Percentiles rank a stretch among this genome's conserved stretches.
phyloP scores from a whole-genome alignment of 2,113 vertebrate genomes.

The Pachypanchax playfairii region DNA sequence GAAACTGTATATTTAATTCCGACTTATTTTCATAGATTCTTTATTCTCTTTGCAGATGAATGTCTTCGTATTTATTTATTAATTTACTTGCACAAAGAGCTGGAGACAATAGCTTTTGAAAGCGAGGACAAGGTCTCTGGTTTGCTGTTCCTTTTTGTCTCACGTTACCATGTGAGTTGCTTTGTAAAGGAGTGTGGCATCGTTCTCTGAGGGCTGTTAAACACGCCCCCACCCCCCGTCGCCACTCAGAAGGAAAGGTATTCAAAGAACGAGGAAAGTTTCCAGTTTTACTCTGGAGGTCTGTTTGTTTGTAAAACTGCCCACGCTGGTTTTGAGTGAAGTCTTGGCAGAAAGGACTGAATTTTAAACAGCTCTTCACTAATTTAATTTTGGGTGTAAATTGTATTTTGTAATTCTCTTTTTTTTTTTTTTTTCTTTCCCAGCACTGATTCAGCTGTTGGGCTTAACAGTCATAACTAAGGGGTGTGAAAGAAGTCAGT shows the following conservation, averaged over 20 bases:
- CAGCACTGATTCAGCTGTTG: not conserved
- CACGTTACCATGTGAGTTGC: constrained; percentile 52
- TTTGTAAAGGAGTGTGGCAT: constrained; percentile 49
- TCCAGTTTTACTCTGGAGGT: constrained; percentile 43
- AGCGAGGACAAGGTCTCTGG: constrained; percentile 35
- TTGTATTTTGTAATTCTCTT: constrained; percentile 16
- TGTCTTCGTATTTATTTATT: constrained; percentile 13
- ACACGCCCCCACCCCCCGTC: constrained; percentile 37
- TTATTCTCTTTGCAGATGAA: constrained; percentile 2
- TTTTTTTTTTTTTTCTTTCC: constrained; percentile 1
- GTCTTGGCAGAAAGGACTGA: constrained; percentile 11
- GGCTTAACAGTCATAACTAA: not conserved
- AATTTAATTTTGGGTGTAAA: constrained; percentile 9
- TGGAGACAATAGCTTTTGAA: constrained; percentile 17
- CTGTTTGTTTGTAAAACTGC: constrained; percentile 52
- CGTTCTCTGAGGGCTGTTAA: constrained; percentile 46
- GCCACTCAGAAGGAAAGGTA: constrained; percentile 39
- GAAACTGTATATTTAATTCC: not conserved
- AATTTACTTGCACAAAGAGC: constrained; percentile 1
- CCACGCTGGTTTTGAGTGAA: constrained; percentile 37
- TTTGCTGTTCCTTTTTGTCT: constrained; percentile 53
- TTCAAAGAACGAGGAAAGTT: constrained; percentile 34
- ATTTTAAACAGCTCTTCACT: constrained; percentile 31
- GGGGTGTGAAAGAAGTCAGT: not conserved
- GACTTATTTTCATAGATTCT: constrained; percentile 4